Evolutionary conservation across 2,888 invertebrate genomes (phyloP), one percentile per base, ranked within the genome.

Genomic region (Melanargia galathea): DNA sequence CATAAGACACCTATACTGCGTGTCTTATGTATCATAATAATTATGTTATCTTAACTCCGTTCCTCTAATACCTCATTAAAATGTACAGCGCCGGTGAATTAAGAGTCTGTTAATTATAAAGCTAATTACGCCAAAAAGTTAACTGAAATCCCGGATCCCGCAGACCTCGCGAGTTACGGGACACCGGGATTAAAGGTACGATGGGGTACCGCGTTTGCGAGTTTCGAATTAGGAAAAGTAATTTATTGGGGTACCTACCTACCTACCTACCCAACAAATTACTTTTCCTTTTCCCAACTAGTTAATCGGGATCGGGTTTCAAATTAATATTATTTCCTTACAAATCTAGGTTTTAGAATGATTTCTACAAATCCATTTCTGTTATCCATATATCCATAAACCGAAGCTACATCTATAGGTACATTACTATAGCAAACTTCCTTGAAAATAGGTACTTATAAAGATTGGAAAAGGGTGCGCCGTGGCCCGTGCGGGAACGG

Each of bases 31-130:
- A n/a, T n/a, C n/a, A n/a, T n/a, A n/a, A n/a, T n/a, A n/a, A n/a
- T n/a, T n/a, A n/a, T n/a, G n/a, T n/a, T n/a, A n/a, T n/a, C n/a
- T n/a, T n/a, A n/a, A n/a, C n/a, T n/a, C n/a, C n/a, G n/a, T n/a
- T n/a, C n/a, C 3, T 7, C 24, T 40, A 43, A 40, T 11, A 7
- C 18, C 40, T 24, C 55, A 10, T 55, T 55, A 55, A 55, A 55
- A 24, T 55, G 10, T 43, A 55, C 40, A 16, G 16, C 26, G 58
- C 18, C 20, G 58, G 30, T 48, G 30, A 57, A 60, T 61, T 46
- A 65, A 62, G 61, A 52, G 57, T 62, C 46, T 57, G 46, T 65
- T 65, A 62, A 65, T 64, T 61, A 61, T 8, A 20, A 58, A 65
- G 48, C 40, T 62, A 62, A 65, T 65, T 55, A 62, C 60, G 45